Evolutionary conservation across 1,140 invertebrate species (phyloP), one percentile per base, ranked within the genome.

Genomic region (Coelopa frigida): DNA sequence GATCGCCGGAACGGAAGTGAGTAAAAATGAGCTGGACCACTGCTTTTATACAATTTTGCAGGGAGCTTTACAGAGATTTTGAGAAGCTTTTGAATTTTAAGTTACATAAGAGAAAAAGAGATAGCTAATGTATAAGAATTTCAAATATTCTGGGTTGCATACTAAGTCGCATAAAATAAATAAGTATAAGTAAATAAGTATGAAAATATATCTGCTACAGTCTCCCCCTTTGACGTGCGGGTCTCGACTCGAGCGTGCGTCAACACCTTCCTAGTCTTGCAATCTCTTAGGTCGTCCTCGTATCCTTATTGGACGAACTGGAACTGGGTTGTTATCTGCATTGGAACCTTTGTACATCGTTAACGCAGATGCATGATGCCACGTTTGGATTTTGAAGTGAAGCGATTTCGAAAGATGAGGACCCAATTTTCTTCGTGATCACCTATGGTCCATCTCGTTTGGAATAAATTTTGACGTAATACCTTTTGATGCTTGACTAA

Each of bases 361-460:
- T 17, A 26, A 18, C 15, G 35, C 5, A 17, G 35, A 31, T 17
- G 35, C 17, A n/a, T n/a, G n/a, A n/a, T n/a, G n/a, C n/a, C n/a
- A n/a, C n/a, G n/a, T n/a, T n/a, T n/a, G n/a, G 36, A 26, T 47
- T 14, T 11, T 49, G 33, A 31, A 12, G 11, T 10, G 41, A 11
- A 20, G 52, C 40, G 5, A 67, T 14, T 39, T 52, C 49, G 41
- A 56, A 66, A 2, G 55, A 50, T 5, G 49, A 46, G 6, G 49
- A 46, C 4, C 57, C 55, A 15, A 55, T 41, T 17, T 46, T 29
- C 8, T 43, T 50, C 2, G 52, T 35, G 15, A n/a, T n/a, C n/a
- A n/a, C n/a, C n/a, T n/a, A n/a, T n/a, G 67, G 68, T 10, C 68
- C 69, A 31, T 66, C 57, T 15, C 61, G 56, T 18, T 54, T 2